These are phyloP conservation scores for Salmo trutta DNA, from an alignment of 2,797 vertebrate species.

Conservation along the genomic window DNA sequence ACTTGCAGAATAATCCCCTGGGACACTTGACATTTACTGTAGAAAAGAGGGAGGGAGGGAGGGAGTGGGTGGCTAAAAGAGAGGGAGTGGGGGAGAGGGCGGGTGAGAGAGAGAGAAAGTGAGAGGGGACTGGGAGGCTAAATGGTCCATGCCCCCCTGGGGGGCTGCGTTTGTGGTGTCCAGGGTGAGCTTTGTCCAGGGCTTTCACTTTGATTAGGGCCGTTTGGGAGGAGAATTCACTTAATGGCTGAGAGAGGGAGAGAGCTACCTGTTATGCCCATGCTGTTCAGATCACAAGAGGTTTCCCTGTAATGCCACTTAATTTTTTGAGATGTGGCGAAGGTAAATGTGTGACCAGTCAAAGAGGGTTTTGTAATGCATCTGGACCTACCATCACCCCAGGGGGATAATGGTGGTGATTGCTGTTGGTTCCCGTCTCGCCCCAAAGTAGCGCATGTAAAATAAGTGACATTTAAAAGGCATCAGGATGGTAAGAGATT, in stretches of 20 bases:
- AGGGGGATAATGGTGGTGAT: conserved; percentile 93
- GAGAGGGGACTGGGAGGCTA: conserved; percentile 41
- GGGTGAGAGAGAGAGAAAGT: not conserved
- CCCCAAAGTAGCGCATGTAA: conserved; percentile 87
- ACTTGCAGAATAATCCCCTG: conserved; percentile 82
- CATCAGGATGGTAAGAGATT: conserved; percentile 84
- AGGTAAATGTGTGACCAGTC: conserved; percentile 85
- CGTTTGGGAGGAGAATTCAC: conserved; percentile 83
- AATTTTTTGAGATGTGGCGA: conserved; percentile 91
- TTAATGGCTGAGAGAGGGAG: conserved; percentile 35
- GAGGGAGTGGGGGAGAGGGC: not conserved
- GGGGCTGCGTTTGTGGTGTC: conserved; percentile 75
- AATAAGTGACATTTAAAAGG: conserved; percentile 93
- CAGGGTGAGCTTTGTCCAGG: conserved; percentile 85
- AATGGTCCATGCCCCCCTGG: conserved; percentile 74
- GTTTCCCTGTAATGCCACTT: conserved; percentile 94
- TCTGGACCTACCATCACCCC: conserved; percentile 83
- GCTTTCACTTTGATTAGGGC: conserved; percentile 97
- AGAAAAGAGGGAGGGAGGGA: conserved; percentile 8
- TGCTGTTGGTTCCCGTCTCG: conserved; percentile 85
- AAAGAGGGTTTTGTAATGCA: conserved; percentile 88
- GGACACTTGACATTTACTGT: conserved; percentile 11
- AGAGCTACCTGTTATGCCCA: conserved; percentile 91
- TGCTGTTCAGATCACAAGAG: conserved; percentile 97
- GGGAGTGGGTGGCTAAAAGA: conserved; percentile 19